Evolutionary conservation across 2,113 vertebrate genomes (phyloP), one percentile per base, ranked within the genome.

Genomic region (Malurus cyaneus): DNA sequence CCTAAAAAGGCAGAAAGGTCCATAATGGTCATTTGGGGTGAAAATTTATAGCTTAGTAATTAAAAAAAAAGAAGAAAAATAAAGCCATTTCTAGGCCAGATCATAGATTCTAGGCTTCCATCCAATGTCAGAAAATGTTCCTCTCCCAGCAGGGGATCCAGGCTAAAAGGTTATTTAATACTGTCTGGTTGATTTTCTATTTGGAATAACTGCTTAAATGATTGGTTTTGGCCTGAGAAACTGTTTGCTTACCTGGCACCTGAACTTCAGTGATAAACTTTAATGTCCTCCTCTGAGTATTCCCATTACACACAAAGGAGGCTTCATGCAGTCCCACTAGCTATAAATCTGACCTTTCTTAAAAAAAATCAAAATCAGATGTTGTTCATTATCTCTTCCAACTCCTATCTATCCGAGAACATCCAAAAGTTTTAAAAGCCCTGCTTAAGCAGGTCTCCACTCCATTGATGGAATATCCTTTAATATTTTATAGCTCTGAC

Each of bases 401-500:
- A 65, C 12, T 69, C 89, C 80, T 21, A 69, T 72, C 84, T 66
- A 41, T 32, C 80, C 8, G 0, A 23, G 84, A 92, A 28, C 67
- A 80, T 81, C 74, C 88, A 42, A 28, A 88, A 80, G 56, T 74
- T 89, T 94, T 92, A 65, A 86, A 34, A 96, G n/a, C 88, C 42
- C 78, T 95, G 41, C 88, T 93, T 92, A 93, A 76, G 85, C 81
- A 19, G n/a, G 61, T 82, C 71, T 93, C 73, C 77, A n/a, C 78
- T 91, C 89, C 52, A 91, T 29, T 87, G 89, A 65, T 34, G 94
- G 89, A 92, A 74, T 42, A 94, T 32, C 39, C 80, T 90, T 96
- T 93, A 96, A 96, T 96, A 97, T 96, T 96, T 97, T 66, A 96
- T 93, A 96, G 92, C 95, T 96, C 93, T 76, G 83, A 94, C 96